Conservation (phyloP, 2,797 vertebrate species). For the Huso huso region DNA sequence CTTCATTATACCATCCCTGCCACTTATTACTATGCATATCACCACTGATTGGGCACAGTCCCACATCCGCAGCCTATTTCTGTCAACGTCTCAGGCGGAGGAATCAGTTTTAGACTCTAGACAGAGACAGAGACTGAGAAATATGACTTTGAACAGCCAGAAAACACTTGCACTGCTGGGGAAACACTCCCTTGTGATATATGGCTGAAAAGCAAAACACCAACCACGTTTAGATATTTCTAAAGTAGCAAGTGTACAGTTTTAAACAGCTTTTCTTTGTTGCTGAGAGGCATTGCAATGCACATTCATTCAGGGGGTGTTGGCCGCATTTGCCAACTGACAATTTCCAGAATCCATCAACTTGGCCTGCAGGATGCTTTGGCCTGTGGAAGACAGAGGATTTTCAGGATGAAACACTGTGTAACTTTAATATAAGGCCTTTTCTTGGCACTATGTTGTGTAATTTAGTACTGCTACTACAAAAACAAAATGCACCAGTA, state of each 20-base stretch:
- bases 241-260: neutral
- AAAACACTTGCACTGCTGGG: constrained; percentile 39
- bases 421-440: no score
- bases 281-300: no score
- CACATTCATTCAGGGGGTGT: no score
- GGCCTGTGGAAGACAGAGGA: no score
- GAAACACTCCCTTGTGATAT: constrained; percentile 43
- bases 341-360: no score
- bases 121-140: constrained; percentile 52
- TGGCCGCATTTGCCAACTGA: no score
- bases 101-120: constrained; percentile 72
- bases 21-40: constrained; percentile 95
- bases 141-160: constrained; percentile 42
- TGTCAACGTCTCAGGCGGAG: constrained; percentile 75
- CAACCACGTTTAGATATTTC: neutral
- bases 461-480: no score
- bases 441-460: no score
- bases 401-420: no score
- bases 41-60: constrained; percentile 78
- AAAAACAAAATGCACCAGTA: no score
- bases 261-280: no score
- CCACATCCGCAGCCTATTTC: constrained; percentile 80
- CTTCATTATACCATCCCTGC: constrained; percentile 98
- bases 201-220: constrained; percentile 33
- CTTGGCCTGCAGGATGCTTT: no score